phyloP scores from a whole-genome alignment of 2,797 vertebrate genomes.

The Chelon auratus region DNA sequence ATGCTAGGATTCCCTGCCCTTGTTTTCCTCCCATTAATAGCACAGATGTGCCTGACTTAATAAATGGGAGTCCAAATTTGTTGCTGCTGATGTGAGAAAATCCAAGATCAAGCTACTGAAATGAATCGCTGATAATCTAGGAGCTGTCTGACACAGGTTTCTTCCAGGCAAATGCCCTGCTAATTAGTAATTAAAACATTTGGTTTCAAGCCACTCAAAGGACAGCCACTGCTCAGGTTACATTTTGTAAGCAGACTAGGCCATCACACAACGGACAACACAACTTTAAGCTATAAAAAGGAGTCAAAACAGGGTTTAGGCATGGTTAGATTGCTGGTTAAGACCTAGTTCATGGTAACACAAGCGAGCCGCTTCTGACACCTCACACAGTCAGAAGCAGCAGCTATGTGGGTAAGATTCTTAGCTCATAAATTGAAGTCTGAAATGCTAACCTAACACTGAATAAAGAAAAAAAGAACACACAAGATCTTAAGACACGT shows the following conservation, averaged over 20 bases:
- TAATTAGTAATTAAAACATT: slow-evolving; percentile 40
- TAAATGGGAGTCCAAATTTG: slow-evolving; percentile 37
- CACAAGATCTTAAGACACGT: slow-evolving; percentile 64
- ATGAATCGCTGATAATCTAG: slow-evolving; percentile 72
- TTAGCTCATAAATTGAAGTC: slow-evolving; percentile 19
- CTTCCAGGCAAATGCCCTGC: slow-evolving; percentile 56
- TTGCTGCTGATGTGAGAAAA: slow-evolving; percentile 46
- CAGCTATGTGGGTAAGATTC: neutral
- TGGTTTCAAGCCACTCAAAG: slow-evolving; percentile 68
- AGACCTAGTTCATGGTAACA: neutral
- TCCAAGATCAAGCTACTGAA: slow-evolving; percentile 30
- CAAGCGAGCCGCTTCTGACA: slow-evolving; percentile 8
- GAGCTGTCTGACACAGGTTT: slow-evolving; percentile 96
- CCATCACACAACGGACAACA: slow-evolving; percentile 21
- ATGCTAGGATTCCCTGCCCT: slow-evolving; percentile 51
- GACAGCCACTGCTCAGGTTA: slow-evolving; percentile 42
- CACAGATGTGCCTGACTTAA: slow-evolving; percentile 32
- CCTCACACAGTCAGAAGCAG: slow-evolving; percentile 32
- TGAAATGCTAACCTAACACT: slow-evolving; percentile 31
- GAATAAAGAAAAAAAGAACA: slow-evolving; percentile 55
- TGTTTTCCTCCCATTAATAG: slow-evolving; percentile 46
- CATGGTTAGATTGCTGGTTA: slow-evolving; percentile 1
- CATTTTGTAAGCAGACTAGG: neutral
- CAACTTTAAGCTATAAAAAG: slow-evolving; percentile 22
- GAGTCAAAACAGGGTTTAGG: slow-evolving; percentile 17